Conservation (phyloP, 53 echinoderm and acorn worm genomes). For the Paelopatides confundens region DNA sequence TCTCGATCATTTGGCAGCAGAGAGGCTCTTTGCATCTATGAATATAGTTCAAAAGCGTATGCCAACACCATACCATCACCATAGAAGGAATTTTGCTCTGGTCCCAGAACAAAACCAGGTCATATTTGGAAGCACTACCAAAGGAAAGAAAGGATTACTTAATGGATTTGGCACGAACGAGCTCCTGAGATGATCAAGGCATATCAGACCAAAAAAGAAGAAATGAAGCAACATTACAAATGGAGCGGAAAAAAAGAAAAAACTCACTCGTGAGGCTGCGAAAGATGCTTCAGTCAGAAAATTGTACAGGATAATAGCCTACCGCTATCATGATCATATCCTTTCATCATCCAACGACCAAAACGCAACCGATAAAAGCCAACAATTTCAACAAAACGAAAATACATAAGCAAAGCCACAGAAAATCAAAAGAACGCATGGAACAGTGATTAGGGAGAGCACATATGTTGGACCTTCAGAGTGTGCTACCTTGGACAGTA, state of each 20-base stretch:
- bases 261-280: too few relatives aligned
- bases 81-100: conserved; percentile 34
- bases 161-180: too few relatives aligned
- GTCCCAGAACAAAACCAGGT: conserved; percentile 18
- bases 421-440: neutral
- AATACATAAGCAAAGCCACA: neutral
- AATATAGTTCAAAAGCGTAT: neutral
- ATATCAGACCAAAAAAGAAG: too few relatives aligned
- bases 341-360: too few relatives aligned
- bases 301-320: too few relatives aligned
- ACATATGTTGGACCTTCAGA: neutral
- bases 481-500: neutral
- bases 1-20: conserved; percentile 7
- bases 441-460: neutral
- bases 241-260: too few relatives aligned
- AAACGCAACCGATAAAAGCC: too few relatives aligned
- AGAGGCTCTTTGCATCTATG: conserved; percentile 10
- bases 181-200: too few relatives aligned
- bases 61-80: conserved; percentile 35
- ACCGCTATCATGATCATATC: too few relatives aligned
- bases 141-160: neutral
- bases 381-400: too few relatives aligned
- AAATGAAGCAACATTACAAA: too few relatives aligned
- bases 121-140: neutral
- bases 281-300: too few relatives aligned